Base-by-base conservation (phyloP, 2,113 vertebrate species). In the Sinocyclocheilus anshuiensis region DNA sequence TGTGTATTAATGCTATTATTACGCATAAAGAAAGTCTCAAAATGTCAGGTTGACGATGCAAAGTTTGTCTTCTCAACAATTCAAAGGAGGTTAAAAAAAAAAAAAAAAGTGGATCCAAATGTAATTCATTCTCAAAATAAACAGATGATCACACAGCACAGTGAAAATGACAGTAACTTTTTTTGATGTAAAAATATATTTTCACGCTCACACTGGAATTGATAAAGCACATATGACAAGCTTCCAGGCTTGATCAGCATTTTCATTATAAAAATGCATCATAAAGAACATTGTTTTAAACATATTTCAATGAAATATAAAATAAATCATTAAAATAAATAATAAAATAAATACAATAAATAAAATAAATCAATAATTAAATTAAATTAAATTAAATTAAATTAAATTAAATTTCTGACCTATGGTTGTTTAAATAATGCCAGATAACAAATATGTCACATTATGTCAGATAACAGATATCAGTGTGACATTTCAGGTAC, bases 1-100 rank as follows among this genome's bases (percentile, higher is more conserved):
- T 80, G 63, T 26, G 53, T 79, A 71, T 78, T 79, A 13, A 69
- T 72, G 7, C 29, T 85, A 78, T 85, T 78, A 69, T 78, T 79
- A 85, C 26, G 57, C 74, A 8, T 67, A 50, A n/a, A 59, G 29
- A 75, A 4, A 29, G 53, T 63, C 57, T 77, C 16, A 16, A 71
- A 79, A 71, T 69, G 13, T 39, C 61, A 71, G 26, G 18, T 20
- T 85, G 45, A 26, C 29, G 26, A 77, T 50, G 39, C 33, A 33
- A 36, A 15, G 15, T 63, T 65, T 50, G 50, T 61, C 77, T 39
- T 29, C 22, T 59, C 18, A 16, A 11, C 39, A 42, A 76, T 39
- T 42, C 16, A 76, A 61, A 80, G 77, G 53, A 24, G 77, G 18
- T 45, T 4, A 57, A 72, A 75, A 9, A 59, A 45, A 42, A 69